Evolutionary conservation across 1,140 invertebrate species (phyloP), one percentile per base, ranked within the genome.

Genomic region (Cotesia glomerata): DNA sequence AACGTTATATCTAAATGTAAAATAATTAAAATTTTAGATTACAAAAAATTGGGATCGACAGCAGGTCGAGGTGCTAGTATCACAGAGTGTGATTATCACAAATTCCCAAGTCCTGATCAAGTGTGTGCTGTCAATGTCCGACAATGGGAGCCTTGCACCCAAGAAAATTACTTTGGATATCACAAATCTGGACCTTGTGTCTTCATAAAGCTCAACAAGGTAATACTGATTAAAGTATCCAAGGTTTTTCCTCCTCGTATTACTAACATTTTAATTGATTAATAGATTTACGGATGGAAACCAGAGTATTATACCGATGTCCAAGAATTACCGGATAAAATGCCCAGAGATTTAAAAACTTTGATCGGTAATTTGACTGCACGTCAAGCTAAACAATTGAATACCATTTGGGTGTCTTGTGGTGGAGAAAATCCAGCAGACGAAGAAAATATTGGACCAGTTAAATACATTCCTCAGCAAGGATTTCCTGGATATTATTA

Each of bases 341-440:
- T 74, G 69, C 69, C 64, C 18, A 34, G 16, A 65, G 9, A 18
- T 5, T 49, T 94, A 5, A 90, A 91, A 74, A 76, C 85, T 0
- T 89, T 91, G 73, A 93, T 95, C 61, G 87, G 81, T 58, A 86
- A 84, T 66, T 79, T 89, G 63, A 86, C 81, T 14, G 64, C 11
- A 36, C 70, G 73, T 49, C 85, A 88, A 70, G 72, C 83, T 11
- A 76, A 86, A 32, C 74, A 93, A 88, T 87, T 92, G 5, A 93
- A 94, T 74, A 95, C 92, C 64, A 90, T 97, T 69, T 97, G 95
- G 94, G 90, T 97, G 3, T 93, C 93, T 1, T 97, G 95, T 80
- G 91, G 94, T 79, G 94, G 95, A 66, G 95, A 97, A 89, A 96
- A 95, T 83, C 93, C 95, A 3, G 93, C 94, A 9, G 95, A 97